Percentiles rank a stretch among this genome's conserved stretches.
Conservation (phyloP, 2,797 vertebrate species). For the Synanceia verrucosa region DNA sequence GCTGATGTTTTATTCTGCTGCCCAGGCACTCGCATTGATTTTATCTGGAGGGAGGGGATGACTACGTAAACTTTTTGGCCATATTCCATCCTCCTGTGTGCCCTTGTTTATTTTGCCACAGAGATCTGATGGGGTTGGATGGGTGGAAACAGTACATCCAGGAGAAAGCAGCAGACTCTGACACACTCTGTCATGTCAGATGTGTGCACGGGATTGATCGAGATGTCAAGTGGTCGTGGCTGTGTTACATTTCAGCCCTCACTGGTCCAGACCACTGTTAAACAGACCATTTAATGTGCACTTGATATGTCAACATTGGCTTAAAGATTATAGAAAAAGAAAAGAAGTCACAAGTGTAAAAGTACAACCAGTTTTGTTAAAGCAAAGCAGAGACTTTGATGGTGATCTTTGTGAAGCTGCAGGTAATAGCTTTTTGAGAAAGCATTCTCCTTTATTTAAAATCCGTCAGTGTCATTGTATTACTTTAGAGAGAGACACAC, state of each 20-base stretch:
- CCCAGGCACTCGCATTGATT: slow-evolving; percentile 61
- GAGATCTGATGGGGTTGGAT: slow-evolving; percentile 38
- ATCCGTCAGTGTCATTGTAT: neutral
- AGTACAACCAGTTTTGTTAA: neutral
- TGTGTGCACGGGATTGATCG: slow-evolving; percentile 29
- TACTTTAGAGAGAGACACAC: neutral
- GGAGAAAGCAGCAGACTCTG: slow-evolving; percentile 42
- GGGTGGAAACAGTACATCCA: slow-evolving; percentile 36
- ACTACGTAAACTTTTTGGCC: slow-evolving; percentile 36
- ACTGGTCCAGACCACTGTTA: neutral
- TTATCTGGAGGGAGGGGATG: slow-evolving; percentile 24
- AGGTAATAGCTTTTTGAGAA: neutral
- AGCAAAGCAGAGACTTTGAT: neutral
- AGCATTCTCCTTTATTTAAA: neutral
- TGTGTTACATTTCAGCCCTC: slow-evolving; percentile 7
- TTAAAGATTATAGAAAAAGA: too few species aligned
- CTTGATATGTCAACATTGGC: neutral
- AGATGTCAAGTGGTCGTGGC: slow-evolving; percentile 26
- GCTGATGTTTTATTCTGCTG: slow-evolving; percentile 59
- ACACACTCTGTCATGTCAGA: slow-evolving; percentile 39
- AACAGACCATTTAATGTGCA: neutral
- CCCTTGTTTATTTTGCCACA: slow-evolving; percentile 34
- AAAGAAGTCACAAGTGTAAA: neutral
- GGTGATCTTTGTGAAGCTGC: neutral
- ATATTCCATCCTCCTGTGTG: slow-evolving; percentile 29